Conservation (phyloP, 1,140 invertebrate species). For the Cryptotermes secundus region DNA sequence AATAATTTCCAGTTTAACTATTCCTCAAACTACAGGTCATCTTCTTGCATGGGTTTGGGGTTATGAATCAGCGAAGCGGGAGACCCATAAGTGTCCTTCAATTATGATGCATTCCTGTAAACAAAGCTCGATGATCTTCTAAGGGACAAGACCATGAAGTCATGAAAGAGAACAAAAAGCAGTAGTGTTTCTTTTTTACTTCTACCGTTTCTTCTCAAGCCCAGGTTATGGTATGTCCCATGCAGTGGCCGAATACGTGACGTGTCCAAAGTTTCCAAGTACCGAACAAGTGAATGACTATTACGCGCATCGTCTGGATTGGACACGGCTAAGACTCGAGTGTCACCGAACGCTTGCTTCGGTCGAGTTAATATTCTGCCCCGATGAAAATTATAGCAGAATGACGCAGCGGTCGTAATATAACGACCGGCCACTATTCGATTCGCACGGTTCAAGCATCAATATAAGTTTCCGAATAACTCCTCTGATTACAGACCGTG, state of each 20-base stretch:
- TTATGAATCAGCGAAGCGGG: no score
- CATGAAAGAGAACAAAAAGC: neutral
- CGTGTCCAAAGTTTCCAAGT: no score
- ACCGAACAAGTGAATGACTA: no score
- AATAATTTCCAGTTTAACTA: no score
- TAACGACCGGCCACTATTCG: neutral
- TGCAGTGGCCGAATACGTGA: neutral
- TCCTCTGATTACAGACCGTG: neutral
- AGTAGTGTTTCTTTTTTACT: neutral
- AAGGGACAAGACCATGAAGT: neutral
- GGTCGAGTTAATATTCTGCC: neutral
- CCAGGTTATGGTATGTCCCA: neutral
- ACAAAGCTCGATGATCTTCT: neutral
- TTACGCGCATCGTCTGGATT: neutral
- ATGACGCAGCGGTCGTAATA: constrained; percentile 28
- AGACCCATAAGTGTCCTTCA: no score
- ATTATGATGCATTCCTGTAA: neutral
- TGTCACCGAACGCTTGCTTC: neutral
- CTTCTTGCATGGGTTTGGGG: no score
- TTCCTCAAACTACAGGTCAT: no score
- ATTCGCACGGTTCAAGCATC: constrained; percentile 25
- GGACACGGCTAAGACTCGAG: neutral
- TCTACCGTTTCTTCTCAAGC: neutral
- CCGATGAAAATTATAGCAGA: constrained; percentile 25
- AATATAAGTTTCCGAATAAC: constrained; percentile 26